Evolutionary conservation across 2,888 invertebrate genomes (phyloP), one percentile per base, ranked within the genome.

Genomic region (Ectobius pallidus): DNA sequence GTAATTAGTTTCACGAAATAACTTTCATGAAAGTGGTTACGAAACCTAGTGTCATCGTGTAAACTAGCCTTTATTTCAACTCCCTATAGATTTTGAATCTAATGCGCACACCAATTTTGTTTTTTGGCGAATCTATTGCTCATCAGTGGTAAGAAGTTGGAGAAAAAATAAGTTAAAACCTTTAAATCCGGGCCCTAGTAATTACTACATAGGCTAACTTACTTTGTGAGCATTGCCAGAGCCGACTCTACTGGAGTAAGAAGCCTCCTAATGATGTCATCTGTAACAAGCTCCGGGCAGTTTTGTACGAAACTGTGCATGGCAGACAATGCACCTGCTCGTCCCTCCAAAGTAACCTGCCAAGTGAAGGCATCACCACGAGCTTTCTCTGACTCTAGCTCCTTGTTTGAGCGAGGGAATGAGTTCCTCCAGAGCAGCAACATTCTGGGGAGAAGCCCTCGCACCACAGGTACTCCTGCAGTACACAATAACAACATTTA

Each of bases 331-430:
- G 99, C 99, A 0, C 99, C 99, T 3, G 98, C 96, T 55, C 99
- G 88, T 2, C 97, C 97, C 84, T 99, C 98, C 71, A 99, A 84
- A 0, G 98, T 97, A 52, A 99, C 94, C 87, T 96, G 96, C 99
- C 99, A 99, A n/a, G 99, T 99, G 81, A 99, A 98, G 0, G 97
- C 95, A 85, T 99, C 99, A 7, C 97, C 93, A 79, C 99, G 87
- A 18, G 95, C 91, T 79, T 97, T 97, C 84, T 99, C 99, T 0
- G 97, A 95, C 81, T 99, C 99, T 18, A 99, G 86, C 83, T 99
- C 99, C 81, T 99, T 98, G 46, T 92, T 91, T 0, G 97, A 97
- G 65, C 98, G 89, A 0, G 99, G 99, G 83, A 99, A 99, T 30
- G 97, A 97, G 83, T 98, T 98, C 77, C 97, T 90, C 99, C 99